A percentile compares a stretch with the other conserved stretches of the same genome.
Evolutionary conservation across 2,888 invertebrate species (phyloP).

Genomic region (Ctenicera cuprea): DNA sequence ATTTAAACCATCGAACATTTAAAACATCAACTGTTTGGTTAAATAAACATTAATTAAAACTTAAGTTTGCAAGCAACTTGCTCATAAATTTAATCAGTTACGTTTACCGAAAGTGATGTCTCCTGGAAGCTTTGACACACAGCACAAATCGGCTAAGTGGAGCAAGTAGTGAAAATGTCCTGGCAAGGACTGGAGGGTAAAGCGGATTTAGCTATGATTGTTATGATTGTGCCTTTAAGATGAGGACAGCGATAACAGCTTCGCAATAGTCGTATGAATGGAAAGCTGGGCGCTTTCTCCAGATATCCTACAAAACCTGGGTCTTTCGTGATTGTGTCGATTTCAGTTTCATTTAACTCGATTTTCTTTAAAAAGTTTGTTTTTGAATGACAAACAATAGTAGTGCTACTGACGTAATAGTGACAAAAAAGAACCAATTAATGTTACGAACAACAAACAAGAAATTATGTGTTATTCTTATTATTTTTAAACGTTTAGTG

Average conservation of each 20-base stretch:
- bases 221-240: constrained; percentile 25
- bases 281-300: background rate
- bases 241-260: constrained; percentile 27
- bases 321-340: background rate
- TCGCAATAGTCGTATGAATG: constrained; percentile 14
- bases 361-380: background rate
- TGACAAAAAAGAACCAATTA: too few species aligned
- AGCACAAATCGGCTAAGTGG: background rate
- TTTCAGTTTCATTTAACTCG: constrained; percentile 11
- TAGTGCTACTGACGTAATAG: too few species aligned
- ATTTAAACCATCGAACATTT: too few species aligned
- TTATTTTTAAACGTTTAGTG: too few species aligned
- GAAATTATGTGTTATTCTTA: too few species aligned
- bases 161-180: constrained; percentile 11
- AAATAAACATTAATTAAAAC: too few species aligned
- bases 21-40: too few species aligned
- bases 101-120: too few species aligned
- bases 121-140: background rate
- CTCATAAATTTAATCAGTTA: too few species aligned
- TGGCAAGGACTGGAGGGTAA: constrained; percentile 4
- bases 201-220: constrained; percentile 22
- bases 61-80: too few species aligned
- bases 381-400: too few species aligned
- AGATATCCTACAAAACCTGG: constrained; percentile 5
- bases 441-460: too few species aligned